Evolutionary conservation across 2,797 vertebrate species (phyloP).

Genomic region (Spatula clypeata): DNA sequence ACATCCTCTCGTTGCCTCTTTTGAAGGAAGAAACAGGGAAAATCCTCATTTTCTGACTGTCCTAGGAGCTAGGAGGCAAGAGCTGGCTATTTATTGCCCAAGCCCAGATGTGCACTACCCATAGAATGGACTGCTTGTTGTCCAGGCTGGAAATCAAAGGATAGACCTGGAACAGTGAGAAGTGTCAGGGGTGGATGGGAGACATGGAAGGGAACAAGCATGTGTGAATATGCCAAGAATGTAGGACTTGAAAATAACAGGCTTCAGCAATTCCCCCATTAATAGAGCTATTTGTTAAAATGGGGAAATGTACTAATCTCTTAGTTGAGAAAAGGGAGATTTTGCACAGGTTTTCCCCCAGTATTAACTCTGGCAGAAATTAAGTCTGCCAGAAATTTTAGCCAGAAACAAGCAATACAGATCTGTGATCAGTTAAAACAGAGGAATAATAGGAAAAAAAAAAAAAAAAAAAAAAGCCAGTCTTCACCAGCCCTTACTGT

Average conservation of each 20-base stretch:
- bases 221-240: neutral
- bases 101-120: accelerated
- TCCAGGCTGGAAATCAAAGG: neutral
- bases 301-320: neutral
- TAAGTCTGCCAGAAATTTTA: neutral
- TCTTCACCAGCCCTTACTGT: neutral
- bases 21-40: neutral
- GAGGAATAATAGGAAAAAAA: conserved; percentile 7
- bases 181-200: too few species aligned
- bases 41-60: neutral
- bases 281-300: neutral
- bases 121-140: accelerated
- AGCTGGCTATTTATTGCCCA: neutral
- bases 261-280: neutral
- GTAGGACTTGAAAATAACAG: neutral
- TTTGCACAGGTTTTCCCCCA: neutral
- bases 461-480: conserved; percentile 10
- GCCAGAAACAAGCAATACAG: neutral
- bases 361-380: neutral
- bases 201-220: neutral
- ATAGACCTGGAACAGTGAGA: neutral
- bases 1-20: neutral
- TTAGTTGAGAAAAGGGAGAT: neutral
- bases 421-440: neutral
- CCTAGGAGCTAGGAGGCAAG: neutral